These are phyloP conservation scores for Bruchidius siliquastri DNA, from an alignment of 2,888 invertebrate species.

Conservation along the genomic window DNA sequence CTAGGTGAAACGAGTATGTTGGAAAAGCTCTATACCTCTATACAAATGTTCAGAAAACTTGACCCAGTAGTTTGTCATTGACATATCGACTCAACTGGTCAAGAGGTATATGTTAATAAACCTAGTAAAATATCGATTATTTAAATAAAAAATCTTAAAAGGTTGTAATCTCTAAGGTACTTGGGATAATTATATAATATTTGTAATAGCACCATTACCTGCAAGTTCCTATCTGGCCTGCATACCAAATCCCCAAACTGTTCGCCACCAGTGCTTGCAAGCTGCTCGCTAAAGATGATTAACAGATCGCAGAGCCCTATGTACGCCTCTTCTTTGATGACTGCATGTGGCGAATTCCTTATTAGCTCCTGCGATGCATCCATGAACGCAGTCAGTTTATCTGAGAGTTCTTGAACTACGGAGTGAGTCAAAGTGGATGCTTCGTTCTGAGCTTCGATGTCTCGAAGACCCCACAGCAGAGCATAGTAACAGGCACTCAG, in stretches of 20 bases:
- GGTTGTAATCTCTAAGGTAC: too few species aligned
- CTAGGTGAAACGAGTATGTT: too few species aligned
- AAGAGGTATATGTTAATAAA: too few species aligned
- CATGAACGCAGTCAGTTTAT: conserved; percentile 72
- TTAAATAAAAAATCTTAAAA: too few species aligned
- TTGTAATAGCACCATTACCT: too few species aligned
- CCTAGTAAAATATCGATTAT: too few species aligned
- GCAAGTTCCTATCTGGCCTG: conserved; percentile 74
- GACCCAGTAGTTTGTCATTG: too few species aligned
- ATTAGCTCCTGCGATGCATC: conserved; percentile 67
- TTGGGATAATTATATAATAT: too few species aligned
- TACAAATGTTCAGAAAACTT: too few species aligned
- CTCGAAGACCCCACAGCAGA: conserved; percentile 83
- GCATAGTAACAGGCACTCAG: conserved; percentile 83
- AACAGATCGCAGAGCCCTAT: conserved; percentile 88
- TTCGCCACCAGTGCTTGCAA: conserved; percentile 29
- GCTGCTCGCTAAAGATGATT: conserved; percentile 65
- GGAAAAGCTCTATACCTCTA: too few species aligned
- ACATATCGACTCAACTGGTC: too few species aligned
- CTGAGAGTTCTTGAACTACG: conserved; percentile 60
- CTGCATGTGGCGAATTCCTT: conserved; percentile 59
- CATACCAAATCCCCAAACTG: conserved; percentile 62
- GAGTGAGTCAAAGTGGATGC: conserved; percentile 54
- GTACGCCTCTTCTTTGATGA: conserved; percentile 82
- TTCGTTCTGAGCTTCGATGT: conserved; percentile 70